Base-by-base conservation (phyloP, 2,888 invertebrate genomes). In the Pemphredon lugubris region DNA sequence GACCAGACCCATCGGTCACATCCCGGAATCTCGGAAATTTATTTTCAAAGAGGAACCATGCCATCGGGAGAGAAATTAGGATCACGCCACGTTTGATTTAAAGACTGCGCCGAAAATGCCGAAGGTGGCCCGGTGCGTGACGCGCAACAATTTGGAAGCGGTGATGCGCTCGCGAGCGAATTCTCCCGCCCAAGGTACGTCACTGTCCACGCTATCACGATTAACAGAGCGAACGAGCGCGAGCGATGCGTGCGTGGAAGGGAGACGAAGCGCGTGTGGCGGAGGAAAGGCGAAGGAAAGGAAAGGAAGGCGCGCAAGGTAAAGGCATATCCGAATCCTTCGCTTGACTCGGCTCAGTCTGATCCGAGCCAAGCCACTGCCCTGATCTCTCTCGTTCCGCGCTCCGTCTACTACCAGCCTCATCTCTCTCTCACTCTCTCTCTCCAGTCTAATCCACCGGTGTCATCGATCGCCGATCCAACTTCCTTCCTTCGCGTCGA, bases 251-350 rank as follows among this genome's bases (percentile, higher is more conserved):
- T 30, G 61, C 50, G 77, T 42, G 60, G 58, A 64, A 74, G 69
- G 53, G 68, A 74, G 77, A 82, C 61, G 69, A 67, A 69, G 47
- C 58, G 67, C 26, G n/a, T 21, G 60, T 47, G 76, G 61, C 47
- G 75, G 78, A 77, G 72, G 74, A 65, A 75, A 82, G 75, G 77
- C 48, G 66, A 71, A 40, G 53, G 53, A 53, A 73, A 76, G 74
- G 77, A 72, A 81, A 79, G 78, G 81, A 79, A 79, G 82, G 77
- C 75, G 76, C 76, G 77, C 81, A 81, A 82, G 80, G 83, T 80
- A 82, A 79, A 82, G 80, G 78, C 83, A 82, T 81, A 84, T 86
- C 83, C 79, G 84, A 84, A 86, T 86, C 84, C 84, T 85, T 80
- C 81, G 77, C 71, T 79, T 80, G 77, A 80, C 79, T 78, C 81